These are phyloP conservation scores for Tetragonula carbonaria DNA, from an alignment of 2,888 invertebrate species.

Conservation along the genomic window DNA sequence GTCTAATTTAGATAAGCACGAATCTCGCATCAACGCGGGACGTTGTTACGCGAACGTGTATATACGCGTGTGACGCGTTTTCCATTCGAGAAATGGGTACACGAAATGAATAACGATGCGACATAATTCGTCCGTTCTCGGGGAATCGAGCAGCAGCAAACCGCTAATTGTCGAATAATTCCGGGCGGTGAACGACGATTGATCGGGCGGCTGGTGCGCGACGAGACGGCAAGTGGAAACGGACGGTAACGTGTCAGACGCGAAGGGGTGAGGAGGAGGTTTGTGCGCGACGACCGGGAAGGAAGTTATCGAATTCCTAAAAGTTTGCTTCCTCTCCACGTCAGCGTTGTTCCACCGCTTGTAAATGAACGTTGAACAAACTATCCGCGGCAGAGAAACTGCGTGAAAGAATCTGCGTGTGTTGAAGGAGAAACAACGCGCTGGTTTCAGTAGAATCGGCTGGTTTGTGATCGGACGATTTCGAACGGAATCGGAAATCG, in stretches of 20 bases:
- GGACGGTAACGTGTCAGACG: not conserved
- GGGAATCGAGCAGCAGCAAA: not conserved
- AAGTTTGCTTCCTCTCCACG: not conserved
- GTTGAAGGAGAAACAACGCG: not conserved
- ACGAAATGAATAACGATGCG: constrained; percentile 27
- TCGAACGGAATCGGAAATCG: too few species aligned
- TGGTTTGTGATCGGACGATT: not conserved
- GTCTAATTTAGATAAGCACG: not conserved
- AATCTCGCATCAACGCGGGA: constrained; percentile 13
- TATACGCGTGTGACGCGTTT: constrained; percentile 13
- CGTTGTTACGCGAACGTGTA: not conserved
- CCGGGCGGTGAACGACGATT: not conserved
- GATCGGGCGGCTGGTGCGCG: not conserved
- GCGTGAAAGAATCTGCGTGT: not conserved
- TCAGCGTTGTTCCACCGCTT: not conserved
- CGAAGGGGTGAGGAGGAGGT: too few species aligned
- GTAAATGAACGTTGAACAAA: constrained; percentile 15
- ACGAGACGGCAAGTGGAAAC: not conserved
- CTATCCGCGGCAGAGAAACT: not conserved
- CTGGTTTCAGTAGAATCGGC: constrained; percentile 4
- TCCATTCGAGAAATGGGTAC: constrained; percentile 13
- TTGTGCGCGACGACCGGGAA: not conserved
- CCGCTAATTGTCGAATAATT: constrained; percentile 27
- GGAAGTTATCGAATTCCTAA: not conserved
- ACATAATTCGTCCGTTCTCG: not conserved